Conservation (phyloP, 2,113 vertebrate genomes). For the Himantopus leucocephalus region DNA sequence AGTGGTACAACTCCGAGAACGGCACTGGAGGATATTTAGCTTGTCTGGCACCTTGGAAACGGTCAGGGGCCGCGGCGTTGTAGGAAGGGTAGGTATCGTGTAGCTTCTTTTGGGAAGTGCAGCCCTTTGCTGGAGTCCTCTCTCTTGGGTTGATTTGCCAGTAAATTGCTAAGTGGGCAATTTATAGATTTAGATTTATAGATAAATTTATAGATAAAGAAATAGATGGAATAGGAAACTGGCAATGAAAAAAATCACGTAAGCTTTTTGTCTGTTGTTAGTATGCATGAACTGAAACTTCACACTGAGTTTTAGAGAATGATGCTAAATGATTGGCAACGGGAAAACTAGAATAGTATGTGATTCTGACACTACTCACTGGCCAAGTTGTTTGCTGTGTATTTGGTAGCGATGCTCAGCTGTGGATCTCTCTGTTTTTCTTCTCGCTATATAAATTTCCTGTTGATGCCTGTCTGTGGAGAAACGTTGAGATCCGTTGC, state of each 20-base stretch:
- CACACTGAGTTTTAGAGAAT: neutral
- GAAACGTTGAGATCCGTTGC: neutral
- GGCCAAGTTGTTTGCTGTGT: neutral
- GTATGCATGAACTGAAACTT: neutral
- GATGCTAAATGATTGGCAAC: neutral
- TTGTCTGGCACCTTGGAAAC: slow-evolving; percentile 96
- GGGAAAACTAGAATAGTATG: neutral
- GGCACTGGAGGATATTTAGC: slow-evolving; percentile 99
- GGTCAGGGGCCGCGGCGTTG: slow-evolving; percentile 91
- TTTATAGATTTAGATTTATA: no score
- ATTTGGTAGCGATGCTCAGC: neutral
- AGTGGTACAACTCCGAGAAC: slow-evolving; percentile 93
- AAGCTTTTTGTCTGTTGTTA: neutral
- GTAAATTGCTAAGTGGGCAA: neutral
- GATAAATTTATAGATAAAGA: neutral
- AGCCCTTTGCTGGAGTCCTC: neutral
- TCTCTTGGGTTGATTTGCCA: neutral
- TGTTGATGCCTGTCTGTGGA: neutral
- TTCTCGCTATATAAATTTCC: neutral
- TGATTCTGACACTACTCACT: neutral
- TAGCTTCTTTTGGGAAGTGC: accelerated
- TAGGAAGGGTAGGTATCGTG: slow-evolving; percentile 83
- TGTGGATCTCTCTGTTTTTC: neutral
- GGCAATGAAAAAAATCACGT: accelerated
- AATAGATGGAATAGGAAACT: neutral